Evolutionary conservation across 2,113 vertebrate species (phyloP).

Genomic region (Taurulus bubalis): DNA sequence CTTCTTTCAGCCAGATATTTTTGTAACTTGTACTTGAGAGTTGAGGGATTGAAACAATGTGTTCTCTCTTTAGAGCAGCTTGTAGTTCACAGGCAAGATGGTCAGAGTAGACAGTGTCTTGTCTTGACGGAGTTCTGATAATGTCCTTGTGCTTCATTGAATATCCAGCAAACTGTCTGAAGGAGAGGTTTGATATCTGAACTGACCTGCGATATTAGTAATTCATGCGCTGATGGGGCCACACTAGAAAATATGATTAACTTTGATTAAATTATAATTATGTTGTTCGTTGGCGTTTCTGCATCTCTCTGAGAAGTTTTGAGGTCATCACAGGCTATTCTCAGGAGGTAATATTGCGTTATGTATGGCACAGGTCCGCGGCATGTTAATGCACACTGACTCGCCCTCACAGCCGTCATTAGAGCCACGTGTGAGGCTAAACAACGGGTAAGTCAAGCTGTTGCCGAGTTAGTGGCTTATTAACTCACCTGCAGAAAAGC

Average conservation of each 20-base stretch:
- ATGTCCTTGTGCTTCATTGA: slow-evolving; percentile 35
- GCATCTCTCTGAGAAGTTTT: slow-evolving; percentile 39
- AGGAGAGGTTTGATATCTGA: slow-evolving; percentile 26
- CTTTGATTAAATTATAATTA: slow-evolving; percentile 63
- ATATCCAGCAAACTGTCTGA: slow-evolving; percentile 18
- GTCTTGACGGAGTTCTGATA: background rate
- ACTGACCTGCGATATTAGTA: slow-evolving; percentile 49
- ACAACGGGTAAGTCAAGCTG: slow-evolving; percentile 30
- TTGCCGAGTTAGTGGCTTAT: background rate
- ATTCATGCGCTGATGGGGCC: slow-evolving; percentile 39
- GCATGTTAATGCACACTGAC: slow-evolving; percentile 63
- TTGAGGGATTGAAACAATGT: slow-evolving; percentile 22
- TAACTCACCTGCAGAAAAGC: slow-evolving; percentile 11
- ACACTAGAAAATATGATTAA: slow-evolving; percentile 41
- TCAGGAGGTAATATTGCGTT: slow-evolving; percentile 33
- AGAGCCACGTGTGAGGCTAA: slow-evolving; percentile 56
- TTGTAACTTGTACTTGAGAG: slow-evolving; percentile 15
- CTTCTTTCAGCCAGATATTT: slow-evolving; percentile 43
- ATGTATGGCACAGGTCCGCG: slow-evolving; percentile 42
- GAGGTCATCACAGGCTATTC: slow-evolving; percentile 44
- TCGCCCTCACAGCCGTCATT: slow-evolving; percentile 44
- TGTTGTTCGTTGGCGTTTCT: slow-evolving; percentile 37
- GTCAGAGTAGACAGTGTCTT: background rate
- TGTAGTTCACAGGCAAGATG: slow-evolving; percentile 29
- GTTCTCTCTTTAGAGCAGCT: slow-evolving; percentile 31